phyloP scores from a whole-genome alignment of 2,113 vertebrate genomes.

The Saccopteryx bilineata region DNA sequence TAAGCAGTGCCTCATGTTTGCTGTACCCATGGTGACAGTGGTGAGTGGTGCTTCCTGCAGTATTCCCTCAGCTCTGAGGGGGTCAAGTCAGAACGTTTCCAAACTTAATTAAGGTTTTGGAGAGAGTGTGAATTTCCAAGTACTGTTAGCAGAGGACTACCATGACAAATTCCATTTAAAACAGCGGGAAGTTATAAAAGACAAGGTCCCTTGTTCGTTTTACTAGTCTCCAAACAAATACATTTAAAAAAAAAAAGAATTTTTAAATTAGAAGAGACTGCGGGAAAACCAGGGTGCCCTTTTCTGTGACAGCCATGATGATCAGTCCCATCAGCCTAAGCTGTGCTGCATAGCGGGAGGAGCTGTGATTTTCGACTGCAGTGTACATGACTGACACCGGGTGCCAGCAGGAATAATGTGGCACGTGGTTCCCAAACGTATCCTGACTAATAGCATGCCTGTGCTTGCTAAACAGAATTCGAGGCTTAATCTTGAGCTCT shows the following conservation, averaged over 20 bases:
- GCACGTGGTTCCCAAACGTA: constrained; percentile 11
- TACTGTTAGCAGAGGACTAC: not conserved
- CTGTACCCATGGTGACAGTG: not conserved
- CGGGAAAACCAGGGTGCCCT: constrained; percentile 3
- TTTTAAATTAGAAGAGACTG: constrained; percentile 63
- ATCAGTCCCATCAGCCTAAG: not conserved
- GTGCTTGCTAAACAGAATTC: constrained; percentile 54
- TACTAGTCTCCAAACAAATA: constrained; percentile 31
- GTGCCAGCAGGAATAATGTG: constrained; percentile 59
- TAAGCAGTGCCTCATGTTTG: not conserved
- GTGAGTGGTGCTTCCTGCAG: constrained; percentile 31
- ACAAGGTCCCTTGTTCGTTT: not conserved
- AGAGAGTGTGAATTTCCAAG: not conserved
- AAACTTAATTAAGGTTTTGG: constrained; percentile 25
- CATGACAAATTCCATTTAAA: not conserved
- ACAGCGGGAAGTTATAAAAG: not conserved
- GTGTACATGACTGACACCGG: constrained; percentile 58
- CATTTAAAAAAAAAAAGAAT: not conserved
- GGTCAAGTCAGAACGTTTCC: constrained; percentile 58
- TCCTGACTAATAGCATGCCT: constrained; percentile 2
- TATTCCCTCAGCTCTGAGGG: constrained; percentile 37
- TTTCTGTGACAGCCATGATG: constrained; percentile 21
- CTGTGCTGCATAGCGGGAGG: constrained; percentile 44
- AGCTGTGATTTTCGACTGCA: constrained; percentile 3
- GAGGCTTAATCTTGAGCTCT: not conserved